phyloP scores from a whole-genome alignment of 2,113 vertebrate species.

The Euleptes europaea region DNA sequence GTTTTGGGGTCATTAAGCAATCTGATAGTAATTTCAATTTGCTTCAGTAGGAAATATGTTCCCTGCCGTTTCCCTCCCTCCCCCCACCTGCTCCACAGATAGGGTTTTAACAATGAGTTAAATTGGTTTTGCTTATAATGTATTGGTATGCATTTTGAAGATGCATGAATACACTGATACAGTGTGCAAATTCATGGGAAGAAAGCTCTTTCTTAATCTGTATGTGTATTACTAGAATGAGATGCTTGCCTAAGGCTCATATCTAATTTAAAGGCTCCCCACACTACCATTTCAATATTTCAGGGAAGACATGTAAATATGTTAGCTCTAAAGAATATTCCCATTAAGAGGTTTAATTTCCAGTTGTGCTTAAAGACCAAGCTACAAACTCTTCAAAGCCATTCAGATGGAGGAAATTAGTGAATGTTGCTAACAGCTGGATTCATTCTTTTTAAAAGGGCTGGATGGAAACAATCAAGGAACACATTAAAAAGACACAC shows the following conservation, averaged over 20 bases:
- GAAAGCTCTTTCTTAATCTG: neutral
- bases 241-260: neutral
- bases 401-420: neutral
- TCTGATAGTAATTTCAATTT: no score
- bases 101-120: neutral
- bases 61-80: no score
- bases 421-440: neutral
- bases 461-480: neutral
- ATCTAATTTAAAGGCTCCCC: neutral
- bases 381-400: neutral
- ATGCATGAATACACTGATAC: neutral
- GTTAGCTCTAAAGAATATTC: neutral
- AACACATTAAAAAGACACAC: neutral
- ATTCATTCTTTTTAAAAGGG: slow-evolving; percentile 4
- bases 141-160: neutral
- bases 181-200: neutral
- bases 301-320: neutral
- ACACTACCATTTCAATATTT: neutral
- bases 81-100: neutral
- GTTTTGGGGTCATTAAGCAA: no score
- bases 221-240: neutral
- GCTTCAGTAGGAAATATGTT: no score
- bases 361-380: neutral
- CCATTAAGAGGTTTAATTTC: neutral
- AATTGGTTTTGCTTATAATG: neutral